Conservation (phyloP, 1,140 invertebrate species). For the Palaemon carinicauda region DNA sequence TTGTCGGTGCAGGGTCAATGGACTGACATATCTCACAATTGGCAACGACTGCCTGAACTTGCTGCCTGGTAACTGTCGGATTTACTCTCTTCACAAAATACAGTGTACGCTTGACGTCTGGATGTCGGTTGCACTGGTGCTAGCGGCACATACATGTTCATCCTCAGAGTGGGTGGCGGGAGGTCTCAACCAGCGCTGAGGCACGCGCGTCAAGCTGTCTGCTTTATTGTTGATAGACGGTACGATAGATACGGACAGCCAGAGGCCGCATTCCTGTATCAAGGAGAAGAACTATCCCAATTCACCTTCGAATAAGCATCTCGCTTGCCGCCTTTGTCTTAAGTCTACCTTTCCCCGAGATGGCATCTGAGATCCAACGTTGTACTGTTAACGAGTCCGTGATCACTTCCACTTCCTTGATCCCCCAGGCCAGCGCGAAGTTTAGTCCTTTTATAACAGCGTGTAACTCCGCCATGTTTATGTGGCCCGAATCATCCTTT, state of each 20-base stretch:
- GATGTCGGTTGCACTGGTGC: background rate
- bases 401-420: slow-evolving; percentile 10
- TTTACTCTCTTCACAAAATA: too few relatives aligned
- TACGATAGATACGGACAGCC: slow-evolving; percentile 4
- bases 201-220: slow-evolving; percentile 20
- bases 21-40: too few relatives aligned
- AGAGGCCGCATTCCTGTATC: too few relatives aligned
- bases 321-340: background rate
- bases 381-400: too few relatives aligned
- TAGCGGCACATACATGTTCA: background rate
- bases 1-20: too few relatives aligned
- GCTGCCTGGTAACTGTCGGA: too few relatives aligned
- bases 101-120: background rate
- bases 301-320: background rate
- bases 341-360: too few relatives aligned
- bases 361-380: too few relatives aligned
- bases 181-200: too few relatives aligned
- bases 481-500: background rate
- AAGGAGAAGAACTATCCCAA: background rate
- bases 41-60: too few relatives aligned
- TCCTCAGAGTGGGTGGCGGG: background rate
- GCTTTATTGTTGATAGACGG: background rate
- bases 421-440: slow-evolving; percentile 3
- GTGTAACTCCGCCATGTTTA: slow-evolving; percentile 40
- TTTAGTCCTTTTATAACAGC: slow-evolving; percentile 20